Conservation (phyloP, 2,113 vertebrate genomes). For the Corythornis vintsioides region DNA sequence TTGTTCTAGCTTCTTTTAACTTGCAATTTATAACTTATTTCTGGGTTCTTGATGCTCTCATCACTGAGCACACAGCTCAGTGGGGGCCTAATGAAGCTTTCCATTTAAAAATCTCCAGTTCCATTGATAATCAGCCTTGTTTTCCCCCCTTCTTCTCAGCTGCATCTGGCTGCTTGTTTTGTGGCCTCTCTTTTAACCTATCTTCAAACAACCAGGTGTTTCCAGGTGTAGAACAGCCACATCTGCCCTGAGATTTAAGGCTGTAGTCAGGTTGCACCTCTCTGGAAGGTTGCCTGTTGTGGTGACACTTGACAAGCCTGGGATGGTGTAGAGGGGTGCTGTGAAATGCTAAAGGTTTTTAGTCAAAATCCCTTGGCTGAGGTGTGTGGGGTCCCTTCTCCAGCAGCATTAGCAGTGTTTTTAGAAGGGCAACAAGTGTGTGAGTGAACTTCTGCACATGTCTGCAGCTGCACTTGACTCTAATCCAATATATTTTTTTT, state of each 20-base stretch:
- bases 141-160: neutral
- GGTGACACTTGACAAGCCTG: neutral
- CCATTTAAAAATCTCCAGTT: neutral
- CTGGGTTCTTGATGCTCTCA: neutral
- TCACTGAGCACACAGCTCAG: neutral
- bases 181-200: neutral
- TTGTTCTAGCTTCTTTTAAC: neutral
- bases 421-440: neutral
- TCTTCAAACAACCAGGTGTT: neutral
- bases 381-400: neutral
- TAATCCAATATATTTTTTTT: constrained; percentile 28
- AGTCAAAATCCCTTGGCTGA: neutral
- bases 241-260: neutral
- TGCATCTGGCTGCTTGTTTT: neutral
- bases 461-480: neutral
- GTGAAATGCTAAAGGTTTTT: neutral
- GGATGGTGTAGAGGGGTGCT: fast-evolving
- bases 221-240: neutral
- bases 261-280: neutral
- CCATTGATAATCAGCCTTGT: neutral
- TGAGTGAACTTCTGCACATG: neutral
- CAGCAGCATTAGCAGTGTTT: no score
- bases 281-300: neutral
- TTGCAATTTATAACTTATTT: neutral
- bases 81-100: neutral